These are phyloP conservation scores for Tetheella fluctuosa DNA, from an alignment of 2,888 invertebrate genomes.

Conservation along the genomic window DNA sequence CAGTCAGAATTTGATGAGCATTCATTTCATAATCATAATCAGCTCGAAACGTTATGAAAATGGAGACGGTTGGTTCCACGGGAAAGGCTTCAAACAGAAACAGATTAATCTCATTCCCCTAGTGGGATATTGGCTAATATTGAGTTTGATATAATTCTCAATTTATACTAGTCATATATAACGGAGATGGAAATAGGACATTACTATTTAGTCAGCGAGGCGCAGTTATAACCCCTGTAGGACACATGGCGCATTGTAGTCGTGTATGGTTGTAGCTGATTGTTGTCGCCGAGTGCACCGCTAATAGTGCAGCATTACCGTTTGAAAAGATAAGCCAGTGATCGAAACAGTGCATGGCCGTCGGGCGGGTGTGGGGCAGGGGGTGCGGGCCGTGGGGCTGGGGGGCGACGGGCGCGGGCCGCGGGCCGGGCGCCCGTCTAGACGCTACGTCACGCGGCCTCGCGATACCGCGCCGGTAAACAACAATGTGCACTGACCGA, in stretches of 20 bases:
- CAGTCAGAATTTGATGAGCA: too few relatives aligned
- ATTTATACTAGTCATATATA: not conserved
- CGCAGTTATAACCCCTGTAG: constrained; percentile 1
- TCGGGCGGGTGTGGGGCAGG: constrained; percentile 43
- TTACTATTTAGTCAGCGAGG: constrained; percentile 1
- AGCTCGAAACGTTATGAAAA: too few relatives aligned
- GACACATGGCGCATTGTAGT: constrained; percentile 18
- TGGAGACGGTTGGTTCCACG: too few relatives aligned
- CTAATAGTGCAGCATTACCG: constrained; percentile 73
- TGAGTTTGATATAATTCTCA: too few relatives aligned
- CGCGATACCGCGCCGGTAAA: constrained; percentile 85
- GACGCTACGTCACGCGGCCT: constrained; percentile 86
- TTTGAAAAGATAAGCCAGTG: constrained; percentile 80
- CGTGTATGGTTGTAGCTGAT: constrained; percentile 30
- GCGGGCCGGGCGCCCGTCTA: constrained; percentile 73
- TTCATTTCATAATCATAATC: too few relatives aligned
- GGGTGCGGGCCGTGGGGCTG: constrained; percentile 32
- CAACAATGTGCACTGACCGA: constrained; percentile 84
- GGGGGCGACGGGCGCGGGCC: constrained; percentile 35
- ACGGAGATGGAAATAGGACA: not conserved
- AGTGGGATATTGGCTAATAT: too few relatives aligned
- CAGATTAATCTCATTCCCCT: too few relatives aligned
- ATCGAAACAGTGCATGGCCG: constrained; percentile 77
- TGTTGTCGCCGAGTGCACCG: constrained; percentile 52
- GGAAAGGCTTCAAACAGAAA: too few relatives aligned